phyloP scores from a whole-genome alignment of 1,140 invertebrate genomes.

The silkworm (Bombyx mori) region DNA sequence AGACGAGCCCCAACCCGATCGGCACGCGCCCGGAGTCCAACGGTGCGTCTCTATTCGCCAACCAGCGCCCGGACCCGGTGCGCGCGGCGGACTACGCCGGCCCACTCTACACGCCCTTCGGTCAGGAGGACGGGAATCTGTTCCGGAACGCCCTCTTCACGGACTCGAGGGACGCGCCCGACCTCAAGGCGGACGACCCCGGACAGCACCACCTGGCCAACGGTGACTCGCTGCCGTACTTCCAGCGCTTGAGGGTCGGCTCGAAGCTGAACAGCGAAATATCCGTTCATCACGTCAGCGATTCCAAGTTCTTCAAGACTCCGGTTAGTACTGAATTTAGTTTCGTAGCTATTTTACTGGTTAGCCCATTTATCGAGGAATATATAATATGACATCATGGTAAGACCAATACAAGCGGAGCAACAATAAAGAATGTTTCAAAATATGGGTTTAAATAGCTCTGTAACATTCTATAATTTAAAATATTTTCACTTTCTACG shows the following conservation, averaged over 20 bases:
- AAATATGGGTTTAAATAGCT: too few species aligned
- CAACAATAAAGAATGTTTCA: too few species aligned
- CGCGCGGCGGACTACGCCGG: constrained; percentile 46
- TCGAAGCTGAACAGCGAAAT: constrained; percentile 73
- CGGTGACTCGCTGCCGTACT: constrained; percentile 63
- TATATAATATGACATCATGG: too few species aligned
- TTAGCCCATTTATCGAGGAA: too few species aligned
- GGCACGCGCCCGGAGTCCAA: constrained; percentile 42
- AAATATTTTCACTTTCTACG: too few species aligned
- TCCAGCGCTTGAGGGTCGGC: constrained; percentile 69
- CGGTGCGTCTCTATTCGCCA: constrained; percentile 37
- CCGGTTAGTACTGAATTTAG: constrained; percentile 21
- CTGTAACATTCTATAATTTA: too few species aligned
- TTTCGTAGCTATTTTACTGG: too few species aligned
- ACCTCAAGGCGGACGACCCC: constrained; percentile 19
- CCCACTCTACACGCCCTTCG: constrained; percentile 59
- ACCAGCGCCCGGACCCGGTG: constrained; percentile 55
- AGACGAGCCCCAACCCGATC: constrained; percentile 51
- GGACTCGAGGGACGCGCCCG: constrained; percentile 30
- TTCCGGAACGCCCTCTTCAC: constrained; percentile 58
- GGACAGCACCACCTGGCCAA: constrained; percentile 21
- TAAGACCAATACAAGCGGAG: too few species aligned
- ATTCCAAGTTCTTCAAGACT: constrained; percentile 70
- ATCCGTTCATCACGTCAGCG: constrained; percentile 73
- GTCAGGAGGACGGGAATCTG: constrained; percentile 52